Evolutionary conservation across 2,888 invertebrate genomes (phyloP), one percentile per base, ranked within the genome.

Genomic region (Tipula lateralis): DNA sequence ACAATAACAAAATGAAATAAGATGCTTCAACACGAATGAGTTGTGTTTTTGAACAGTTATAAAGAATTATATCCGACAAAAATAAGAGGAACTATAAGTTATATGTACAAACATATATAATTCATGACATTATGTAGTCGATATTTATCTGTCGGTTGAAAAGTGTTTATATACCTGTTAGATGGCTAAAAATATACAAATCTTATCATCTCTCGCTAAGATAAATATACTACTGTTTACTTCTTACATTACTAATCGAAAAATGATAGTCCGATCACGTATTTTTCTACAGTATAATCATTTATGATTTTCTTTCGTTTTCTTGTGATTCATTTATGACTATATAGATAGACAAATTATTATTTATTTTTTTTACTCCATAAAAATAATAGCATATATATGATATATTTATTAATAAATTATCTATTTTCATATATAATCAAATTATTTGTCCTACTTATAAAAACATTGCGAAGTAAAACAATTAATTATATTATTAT

Each of bases 191-290:
- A 9, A 24, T 24, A 24, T 66, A 66, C 24, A 12, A 66, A 66
- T 66, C 66, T 66, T 66, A 66, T 66, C 66, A 66, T 66, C 66
- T 66, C 24, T 1, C 24, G 66, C 7, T 66, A 24, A 66, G 24
- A 24, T 66, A 66, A 9, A 24, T 44, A 66, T 24, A 66, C 66
- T 66, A 24, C 24, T 66, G n/a, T n/a, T n/a, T n/a, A 66, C 66
- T 24, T 66, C 66, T 66, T 66, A 66, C 66, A 66, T 9, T n/a
- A 4, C 66, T 66, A 66, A 66, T 66, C 19, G 66, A 24, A 24
- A 24, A 66, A 66, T 66, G 24, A 66, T 66, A 66, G 66, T 66
- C 66, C 24, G 66, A 66, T 66, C 66, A 66, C 66, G 66, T 66
- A n/a, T 66, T 24, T 66, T 19, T 66, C 9, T 24, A 66, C 66